Base-by-base conservation (phyloP, 1,140 invertebrate genomes). In the Fopius arisanus region DNA sequence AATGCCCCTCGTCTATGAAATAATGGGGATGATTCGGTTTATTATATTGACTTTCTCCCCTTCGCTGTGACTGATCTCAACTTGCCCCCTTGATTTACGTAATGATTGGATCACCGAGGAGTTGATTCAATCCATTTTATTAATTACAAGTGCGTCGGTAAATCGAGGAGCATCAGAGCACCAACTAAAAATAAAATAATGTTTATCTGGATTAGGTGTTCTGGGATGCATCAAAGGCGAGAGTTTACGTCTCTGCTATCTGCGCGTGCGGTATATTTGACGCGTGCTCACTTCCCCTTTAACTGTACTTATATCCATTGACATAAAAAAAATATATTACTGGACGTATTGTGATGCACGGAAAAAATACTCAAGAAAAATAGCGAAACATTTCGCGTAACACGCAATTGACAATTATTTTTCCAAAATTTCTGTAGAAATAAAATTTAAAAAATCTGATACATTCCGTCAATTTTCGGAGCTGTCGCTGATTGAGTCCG, bases 221-320 rank as follows among this genome's bases (percentile, higher is more conserved):
- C 80, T 81, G 80, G 70, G 33, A 41, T 81, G 67, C 78, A 54
- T 80, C 79, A 79, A 48, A 75, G 48, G 26, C 65, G 69, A 76
- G 75, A 79, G 79, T 80, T 79, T 79, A 80, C 74, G 70, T 41
- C 75, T 70, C 51, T 14, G 65, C 59, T 37, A 51, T 62, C 14
- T 54, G 41, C 41, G 67, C 31, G 37, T 37, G 59, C n/a, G 23
- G 23, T 33, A 59, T 70, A 43, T 14, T 33, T 10, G 33, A 59
- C 31, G 31, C 29, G 16, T 16, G 16, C 37, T 41, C 31, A 71
- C 33, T 72, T 70, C 26, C 26, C 37, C 29, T 40, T 67, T 51
- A 51, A 5, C 4, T 51, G 43, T 51, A 51, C 43, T 51, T 51
- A 9, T 19, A 51, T 51, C 43, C 43, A 51, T 51, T 59, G 23